phyloP scores from a whole-genome alignment of 2,888 invertebrate species.

The Leptothorax acervorum region DNA sequence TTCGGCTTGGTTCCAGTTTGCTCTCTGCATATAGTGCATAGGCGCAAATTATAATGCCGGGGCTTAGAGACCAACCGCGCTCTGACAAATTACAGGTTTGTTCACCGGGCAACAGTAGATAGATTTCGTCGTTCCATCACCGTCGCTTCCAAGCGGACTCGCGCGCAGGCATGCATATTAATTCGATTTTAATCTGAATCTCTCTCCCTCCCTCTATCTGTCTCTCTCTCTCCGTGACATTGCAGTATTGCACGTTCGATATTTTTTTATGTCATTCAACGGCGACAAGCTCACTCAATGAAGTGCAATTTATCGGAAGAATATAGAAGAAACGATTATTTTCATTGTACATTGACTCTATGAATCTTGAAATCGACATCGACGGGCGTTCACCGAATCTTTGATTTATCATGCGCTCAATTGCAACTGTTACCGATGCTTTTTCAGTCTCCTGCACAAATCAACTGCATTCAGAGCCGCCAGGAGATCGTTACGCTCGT shows the following conservation, averaged over 20 bases:
- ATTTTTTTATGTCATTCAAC: slow-evolving; percentile 15
- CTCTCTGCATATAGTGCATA: slow-evolving; percentile 64
- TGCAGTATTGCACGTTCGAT: slow-evolving; percentile 20
- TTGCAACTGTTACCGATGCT: slow-evolving; percentile 19
- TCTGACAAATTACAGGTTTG: slow-evolving; percentile 77
- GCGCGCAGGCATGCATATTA: slow-evolving; percentile 71
- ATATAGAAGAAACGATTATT: neutral
- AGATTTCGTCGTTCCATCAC: slow-evolving; percentile 76
- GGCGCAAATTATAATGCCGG: slow-evolving; percentile 77
- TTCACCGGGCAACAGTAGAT: slow-evolving; percentile 72
- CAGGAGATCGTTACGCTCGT: slow-evolving; percentile 63
- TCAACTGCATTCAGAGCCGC: slow-evolving; percentile 38
- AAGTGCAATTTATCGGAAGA: neutral
- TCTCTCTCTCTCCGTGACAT: neutral
- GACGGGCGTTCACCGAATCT: slow-evolving; percentile 7
- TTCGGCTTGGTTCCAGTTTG: slow-evolving; percentile 66
- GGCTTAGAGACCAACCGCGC: slow-evolving; percentile 71
- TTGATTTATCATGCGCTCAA: slow-evolving; percentile 33
- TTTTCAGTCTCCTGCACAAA: slow-evolving; percentile 30
- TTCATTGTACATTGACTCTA: neutral
- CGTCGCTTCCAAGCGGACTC: slow-evolving; percentile 71
- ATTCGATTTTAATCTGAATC: slow-evolving; percentile 71
- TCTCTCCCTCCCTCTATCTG: slow-evolving; percentile 15
- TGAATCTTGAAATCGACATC: neutral
- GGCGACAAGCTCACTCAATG: neutral